A percentile compares a stretch with the other conserved stretches of the same genome.
Conservation (phyloP, 1,140 invertebrate genomes). For the Pomacea maculata region DNA sequence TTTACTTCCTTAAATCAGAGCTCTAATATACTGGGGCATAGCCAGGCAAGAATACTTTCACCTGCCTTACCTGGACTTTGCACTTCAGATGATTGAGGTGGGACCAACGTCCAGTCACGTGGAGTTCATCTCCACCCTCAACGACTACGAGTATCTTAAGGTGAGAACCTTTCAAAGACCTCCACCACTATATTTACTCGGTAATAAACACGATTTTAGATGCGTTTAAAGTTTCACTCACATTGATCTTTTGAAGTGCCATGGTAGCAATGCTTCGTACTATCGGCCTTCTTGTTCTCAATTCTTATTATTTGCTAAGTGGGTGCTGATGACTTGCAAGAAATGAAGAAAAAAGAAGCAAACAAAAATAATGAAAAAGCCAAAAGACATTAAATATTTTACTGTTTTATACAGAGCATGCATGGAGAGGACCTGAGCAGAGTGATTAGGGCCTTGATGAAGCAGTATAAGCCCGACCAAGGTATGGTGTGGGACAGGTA, state of each 20-base stretch:
- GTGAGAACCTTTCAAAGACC: background rate
- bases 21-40: background rate
- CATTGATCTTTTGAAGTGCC: background rate
- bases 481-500: constrained; percentile 1
- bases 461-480: constrained; percentile 8
- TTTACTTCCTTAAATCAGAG: background rate
- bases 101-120: constrained; percentile 8
- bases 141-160: constrained; percentile 1
- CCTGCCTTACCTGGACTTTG: constrained; percentile 1
- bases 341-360: too few species aligned
- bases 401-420: background rate
- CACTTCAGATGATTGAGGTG: background rate
- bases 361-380: too few species aligned
- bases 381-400: too few species aligned
- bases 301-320: too few species aligned
- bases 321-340: too few species aligned
- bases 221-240: background rate
- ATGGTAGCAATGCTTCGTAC: background rate
- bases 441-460: constrained; percentile 2
- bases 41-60: constrained; percentile 2
- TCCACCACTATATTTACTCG: background rate
- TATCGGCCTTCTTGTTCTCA: too few species aligned
- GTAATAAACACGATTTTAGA: background rate
- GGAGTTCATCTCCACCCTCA: background rate
- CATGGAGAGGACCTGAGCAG: background rate